Base-by-base conservation (phyloP, 2,797 vertebrate species). In the Sebastes taczanowskii region DNA sequence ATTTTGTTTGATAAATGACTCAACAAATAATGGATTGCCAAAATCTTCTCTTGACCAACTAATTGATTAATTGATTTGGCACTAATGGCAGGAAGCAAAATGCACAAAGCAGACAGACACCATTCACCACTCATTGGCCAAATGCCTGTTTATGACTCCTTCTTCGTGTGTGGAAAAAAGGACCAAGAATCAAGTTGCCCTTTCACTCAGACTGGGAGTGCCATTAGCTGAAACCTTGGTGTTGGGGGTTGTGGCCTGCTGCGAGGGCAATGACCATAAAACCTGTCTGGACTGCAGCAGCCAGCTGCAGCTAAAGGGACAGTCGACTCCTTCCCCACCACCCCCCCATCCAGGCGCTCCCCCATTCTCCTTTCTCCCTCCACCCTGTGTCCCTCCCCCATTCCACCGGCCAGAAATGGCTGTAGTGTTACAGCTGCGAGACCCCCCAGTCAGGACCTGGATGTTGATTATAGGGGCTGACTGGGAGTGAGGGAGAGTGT, bases 161-260 rank as follows among this genome's bases (percentile, higher is more conserved):
- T 76, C 82, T 91, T 83, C 60, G 34, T 85, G 75, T 74, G 62
- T 78, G 68, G 83, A 91, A 87, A 38, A 90, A 90, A 90, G 86
- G 75, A 86, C 78, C 88, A 90, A 90, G 91, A 94, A 89, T 94
- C 92, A 93, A 94, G 92, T 93, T 93, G 92, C 88, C 91, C 86
- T 94, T 94, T 94, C 90, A 90, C 88, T 92, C 88, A 92, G 91
- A 93, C 92, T 86, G 82, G 80, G 83, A 92, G 91, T 91, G 90
- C 93, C 92, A 94, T 94, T 94, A 95, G 93, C 89, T 94, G 90
- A 90, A 95, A 95, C 94, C 94, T 95, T 95, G 94, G 94, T 95
- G 91, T 95, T 95, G 94, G 94, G 94, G 94, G 94, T 95, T 95
- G 93, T 92, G 93, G 92, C 90, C 93, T 71, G 80, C 91, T 86